These are phyloP conservation scores for Chrosomus eos DNA, from an alignment of 2,797 vertebrate species.

Conservation along the genomic window DNA sequence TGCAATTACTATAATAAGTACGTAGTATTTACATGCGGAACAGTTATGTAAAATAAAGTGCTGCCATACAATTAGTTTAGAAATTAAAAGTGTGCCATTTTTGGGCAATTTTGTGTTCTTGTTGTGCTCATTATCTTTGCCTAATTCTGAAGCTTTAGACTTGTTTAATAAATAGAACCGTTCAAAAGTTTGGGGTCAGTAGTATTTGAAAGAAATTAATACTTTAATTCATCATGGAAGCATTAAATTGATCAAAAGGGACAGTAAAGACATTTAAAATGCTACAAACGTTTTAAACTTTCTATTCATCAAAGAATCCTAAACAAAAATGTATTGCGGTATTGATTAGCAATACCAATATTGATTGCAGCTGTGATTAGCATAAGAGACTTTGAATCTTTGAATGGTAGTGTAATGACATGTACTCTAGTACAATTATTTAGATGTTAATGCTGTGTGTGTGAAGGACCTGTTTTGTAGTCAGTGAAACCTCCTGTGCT, in stretches of 20 bases:
- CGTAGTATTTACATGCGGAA: no score
- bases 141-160: neutral
- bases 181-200: neutral
- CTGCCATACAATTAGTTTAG: neutral
- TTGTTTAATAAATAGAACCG: neutral
- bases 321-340: neutral
- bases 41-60: no score
- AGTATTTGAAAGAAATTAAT: neutral
- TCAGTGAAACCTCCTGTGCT: slow-evolving; percentile 51
- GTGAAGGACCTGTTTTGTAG: neutral
- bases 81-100: neutral
- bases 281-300: neutral
- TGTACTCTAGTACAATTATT: neutral
- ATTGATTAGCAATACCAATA: no score
- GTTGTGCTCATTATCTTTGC: neutral
- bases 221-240: neutral
- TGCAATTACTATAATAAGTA: no score
- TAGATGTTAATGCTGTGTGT: slow-evolving; percentile 3
- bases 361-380: neutral
- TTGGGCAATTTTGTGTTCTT: neutral
- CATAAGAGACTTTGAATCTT: neutral
- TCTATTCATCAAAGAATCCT: neutral
- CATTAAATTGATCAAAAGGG: neutral
- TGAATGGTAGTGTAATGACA: neutral
- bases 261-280: neutral